Percentiles rank a stretch among this genome's conserved stretches.
phyloP scores from a whole-genome alignment of 2,113 vertebrate species.

The Sakesphorus luctuosus region DNA sequence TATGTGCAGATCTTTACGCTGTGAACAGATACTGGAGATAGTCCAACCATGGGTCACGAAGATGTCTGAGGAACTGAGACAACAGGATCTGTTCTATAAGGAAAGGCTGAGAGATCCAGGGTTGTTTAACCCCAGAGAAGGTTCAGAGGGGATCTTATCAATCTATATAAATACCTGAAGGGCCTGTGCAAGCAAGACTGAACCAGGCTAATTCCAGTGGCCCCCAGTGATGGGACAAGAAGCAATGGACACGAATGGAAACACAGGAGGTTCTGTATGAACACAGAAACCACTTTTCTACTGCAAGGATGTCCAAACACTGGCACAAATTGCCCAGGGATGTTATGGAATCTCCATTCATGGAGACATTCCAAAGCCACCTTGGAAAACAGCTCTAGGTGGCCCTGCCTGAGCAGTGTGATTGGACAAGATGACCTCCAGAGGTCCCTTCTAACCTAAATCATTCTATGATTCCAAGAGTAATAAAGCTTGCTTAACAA shows the following conservation, averaged over 20 bases:
- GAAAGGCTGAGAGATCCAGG: background rate
- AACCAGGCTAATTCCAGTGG: background rate
- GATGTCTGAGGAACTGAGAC: background rate
- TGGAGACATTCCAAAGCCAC: background rate
- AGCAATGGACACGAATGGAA: background rate
- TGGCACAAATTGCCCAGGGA: background rate
- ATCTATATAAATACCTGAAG: background rate
- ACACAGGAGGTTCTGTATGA: background rate
- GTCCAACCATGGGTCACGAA: rapidly evolving
- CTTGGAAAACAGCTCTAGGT: background rate
- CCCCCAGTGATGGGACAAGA: background rate
- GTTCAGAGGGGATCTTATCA: background rate
- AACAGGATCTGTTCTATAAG: background rate
- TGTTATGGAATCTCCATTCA: background rate
- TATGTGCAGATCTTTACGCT: background rate
- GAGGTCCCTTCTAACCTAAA: background rate
- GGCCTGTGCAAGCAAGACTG: background rate
- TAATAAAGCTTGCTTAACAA: background rate
- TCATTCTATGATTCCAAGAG: background rate
- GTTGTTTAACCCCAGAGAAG: background rate
- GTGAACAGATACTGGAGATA: background rate
- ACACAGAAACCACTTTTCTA: background rate
- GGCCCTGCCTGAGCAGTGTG: background rate
- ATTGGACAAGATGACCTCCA: background rate
- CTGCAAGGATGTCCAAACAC: background rate